Evolutionary conservation across 2,888 invertebrate species (phyloP).

Genomic region (Teleogryllus oceanicus): DNA sequence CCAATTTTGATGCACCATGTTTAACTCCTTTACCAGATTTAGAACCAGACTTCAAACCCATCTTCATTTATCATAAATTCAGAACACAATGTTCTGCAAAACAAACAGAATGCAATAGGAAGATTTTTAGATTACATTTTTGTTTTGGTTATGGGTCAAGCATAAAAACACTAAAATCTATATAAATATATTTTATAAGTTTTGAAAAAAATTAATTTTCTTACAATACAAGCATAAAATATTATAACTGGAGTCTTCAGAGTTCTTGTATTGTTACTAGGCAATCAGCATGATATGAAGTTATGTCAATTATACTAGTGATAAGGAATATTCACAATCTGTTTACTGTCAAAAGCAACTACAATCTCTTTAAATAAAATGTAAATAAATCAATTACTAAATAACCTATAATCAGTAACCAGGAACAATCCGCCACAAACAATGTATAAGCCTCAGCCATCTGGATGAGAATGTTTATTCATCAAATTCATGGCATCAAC

Average conservation of each 20-base stretch:
- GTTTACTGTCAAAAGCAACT: not conserved
- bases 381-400: too few species aligned
- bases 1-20: not conserved
- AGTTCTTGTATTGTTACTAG: too few species aligned
- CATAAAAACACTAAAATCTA: not conserved
- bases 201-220: too few species aligned
- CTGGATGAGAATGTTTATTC: conserved; percentile 7
- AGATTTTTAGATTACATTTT: not conserved
- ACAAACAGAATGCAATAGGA: too few species aligned
- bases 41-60: conserved; percentile 26
- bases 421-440: not conserved
- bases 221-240: too few species aligned
- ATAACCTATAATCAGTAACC: not conserved
- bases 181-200: too few species aligned
- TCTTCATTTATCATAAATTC: not conserved
- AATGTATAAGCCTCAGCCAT: not conserved
- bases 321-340: too few species aligned
- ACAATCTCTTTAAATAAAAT: not conserved
- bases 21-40: conserved; percentile 24
- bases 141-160: not conserved
- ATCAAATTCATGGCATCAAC: not conserved
- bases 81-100: too few species aligned
- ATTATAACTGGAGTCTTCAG: too few species aligned
- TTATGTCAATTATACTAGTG: too few species aligned
- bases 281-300: too few species aligned